Evolutionary conservation across 1,140 invertebrate species (phyloP), one percentile per base, ranked within the genome.

Genomic region (Meloidogyne exigua): DNA sequence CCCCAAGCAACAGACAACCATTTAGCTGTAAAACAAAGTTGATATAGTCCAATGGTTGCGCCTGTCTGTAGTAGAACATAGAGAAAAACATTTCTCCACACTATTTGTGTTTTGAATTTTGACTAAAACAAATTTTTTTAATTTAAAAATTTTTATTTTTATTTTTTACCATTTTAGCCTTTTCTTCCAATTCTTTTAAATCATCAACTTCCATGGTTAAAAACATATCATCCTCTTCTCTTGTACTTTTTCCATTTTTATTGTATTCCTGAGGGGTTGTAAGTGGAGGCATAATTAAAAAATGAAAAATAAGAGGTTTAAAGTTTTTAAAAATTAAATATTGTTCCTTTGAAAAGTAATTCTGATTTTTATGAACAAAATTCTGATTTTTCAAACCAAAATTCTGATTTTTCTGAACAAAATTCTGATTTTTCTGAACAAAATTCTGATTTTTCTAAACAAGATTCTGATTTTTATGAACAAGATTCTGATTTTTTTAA

Each of bases 1-100:
- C 76, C 39, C 72, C 72, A 76, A 15, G 65, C 42, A 39, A 64
- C 62, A n/a, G 72, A 63, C 7, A n/a, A 23, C 71, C 71, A 78
- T 74, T 76, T 78, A 12, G 72, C 28, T 28, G 23, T 76, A 13
- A 44, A 62, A 63, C 42, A 69, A 36, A 75, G 23, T 25, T 69
- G 66, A 26, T 68, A 68, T 32, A 75, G 12, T 0, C 64, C 73
- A 18, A 75, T 73, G 21, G 21, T 23, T 12, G 73, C 66, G 4
- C 73, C 73, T 25, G 49, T 76, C 68, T 76, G 32, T 25, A 71
- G 49, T 36, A 71, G 15, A 26, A 44, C 10, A 26, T 73, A 75
- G 23, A 75, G 65, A 18, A 42, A 11, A 36, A 75, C 73, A 42
- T 75, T 75, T 21, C 28, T 28, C 73, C 73, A 75, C 15, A 75